Base-by-base conservation (phyloP, 2,888 invertebrate genomes). In the Nebria salina region DNA sequence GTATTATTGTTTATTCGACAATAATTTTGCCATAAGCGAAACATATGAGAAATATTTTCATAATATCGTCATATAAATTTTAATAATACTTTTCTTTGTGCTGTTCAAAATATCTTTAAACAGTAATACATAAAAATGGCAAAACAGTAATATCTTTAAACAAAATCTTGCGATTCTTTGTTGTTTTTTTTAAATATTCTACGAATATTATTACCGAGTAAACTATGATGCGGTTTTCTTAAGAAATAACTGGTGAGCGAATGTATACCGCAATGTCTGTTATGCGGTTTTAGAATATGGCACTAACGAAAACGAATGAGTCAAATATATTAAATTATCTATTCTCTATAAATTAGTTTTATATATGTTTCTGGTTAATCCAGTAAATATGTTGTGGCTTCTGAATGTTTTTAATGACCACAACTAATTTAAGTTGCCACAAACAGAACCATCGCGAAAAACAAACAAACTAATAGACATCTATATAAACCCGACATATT, bases 241-340 rank as follows among this genome's bases (percentile, higher is more conserved):
- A 54, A 11, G 54, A 54, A 54, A 54, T 54, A 54, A 54, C 54
- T 54, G 54, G 54, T 54, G 11, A 54, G 54, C 54, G 8, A 54
- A 13, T 54, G 54, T 54, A 8, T 54, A 54, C 54, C 54, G 1
- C 54, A 54, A 3, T 54, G 13, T 54, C 54, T 54, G 54, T 54
- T 54, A 54, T 54, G 54, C 8, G 54, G 54, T 54, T 54, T 54
- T 54, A 8, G 54, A 54, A 54, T 54, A 54, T 54, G 54, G 8
- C 54, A 70, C 70, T 70, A 70, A 26, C 70, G 25, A 70, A 70
- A 26, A 70, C 70, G 70, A 20, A 70, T 70, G 70, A 25, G 20
- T 70, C 70, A 70, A 70, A 70, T 70, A 70, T 15, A 70, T 26
- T 70, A 25, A 26, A 34, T 70, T 25, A 13, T 70, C 26, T 70